Percentiles rank a stretch among this genome's conserved stretches.
Evolutionary conservation across 2,113 vertebrate species (phyloP).

Genomic region (Semnornis frantzii): DNA sequence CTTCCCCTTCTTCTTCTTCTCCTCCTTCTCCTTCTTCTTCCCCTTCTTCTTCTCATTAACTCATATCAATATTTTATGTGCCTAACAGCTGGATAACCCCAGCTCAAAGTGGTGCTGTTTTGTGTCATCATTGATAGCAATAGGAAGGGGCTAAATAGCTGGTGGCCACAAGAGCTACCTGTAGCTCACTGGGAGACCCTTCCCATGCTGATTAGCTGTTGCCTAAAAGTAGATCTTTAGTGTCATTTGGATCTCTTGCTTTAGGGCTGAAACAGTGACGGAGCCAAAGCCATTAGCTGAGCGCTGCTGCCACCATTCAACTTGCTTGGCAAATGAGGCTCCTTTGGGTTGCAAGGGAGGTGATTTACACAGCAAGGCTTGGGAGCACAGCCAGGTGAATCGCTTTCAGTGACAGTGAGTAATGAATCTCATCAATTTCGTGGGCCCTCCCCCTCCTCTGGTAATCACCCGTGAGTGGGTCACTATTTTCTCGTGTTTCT

Average conservation of each 20-base stretch:
- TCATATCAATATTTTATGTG: not conserved
- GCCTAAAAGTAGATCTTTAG: not conserved
- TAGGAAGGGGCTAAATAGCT: not conserved
- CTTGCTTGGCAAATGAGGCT: not conserved
- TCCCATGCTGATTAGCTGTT: not conserved
- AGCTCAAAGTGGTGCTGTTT: not conserved
- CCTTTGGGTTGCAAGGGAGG: not conserved
- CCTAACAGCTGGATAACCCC: not conserved
- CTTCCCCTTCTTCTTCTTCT: too few relatives aligned
- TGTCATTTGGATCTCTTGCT: not conserved
- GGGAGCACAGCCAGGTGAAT: constrained; percentile 1
- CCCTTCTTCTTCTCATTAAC: too few relatives aligned
- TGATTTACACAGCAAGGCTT: not conserved
- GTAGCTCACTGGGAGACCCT: not conserved
- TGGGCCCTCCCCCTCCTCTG: not conserved
- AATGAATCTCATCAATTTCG: not conserved
- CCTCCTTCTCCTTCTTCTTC: too few relatives aligned
- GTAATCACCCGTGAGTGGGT: not conserved
- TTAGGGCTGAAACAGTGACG: not conserved
- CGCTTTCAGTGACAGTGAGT: not conserved
- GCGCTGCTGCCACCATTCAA: fast-evolving
- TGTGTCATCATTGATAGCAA: not conserved
- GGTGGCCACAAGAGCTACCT: not conserved
- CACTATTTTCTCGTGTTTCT: not conserved
- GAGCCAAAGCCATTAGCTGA: not conserved